phyloP scores from a whole-genome alignment of 2,113 vertebrate genomes.

The Serinus canaria region DNA sequence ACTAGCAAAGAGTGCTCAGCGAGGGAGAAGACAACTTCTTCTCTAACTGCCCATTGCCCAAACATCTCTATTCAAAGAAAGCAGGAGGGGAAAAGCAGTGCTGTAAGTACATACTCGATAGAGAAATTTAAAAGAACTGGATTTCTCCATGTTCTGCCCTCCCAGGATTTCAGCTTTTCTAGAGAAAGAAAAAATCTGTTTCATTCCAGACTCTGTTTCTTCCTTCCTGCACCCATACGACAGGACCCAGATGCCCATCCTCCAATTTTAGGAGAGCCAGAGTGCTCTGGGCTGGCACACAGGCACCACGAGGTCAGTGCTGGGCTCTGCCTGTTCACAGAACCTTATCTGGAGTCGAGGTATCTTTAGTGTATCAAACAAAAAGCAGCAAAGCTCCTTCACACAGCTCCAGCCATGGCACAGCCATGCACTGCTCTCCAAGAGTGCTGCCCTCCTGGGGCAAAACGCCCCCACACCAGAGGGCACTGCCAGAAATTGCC shows the following conservation, averaged over 20 bases:
- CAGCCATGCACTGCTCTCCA: neutral
- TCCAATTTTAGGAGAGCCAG: neutral
- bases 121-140: neutral
- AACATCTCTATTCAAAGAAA: neutral
- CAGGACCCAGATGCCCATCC: neutral
- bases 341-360: neutral
- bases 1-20: neutral
- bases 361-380: neutral
- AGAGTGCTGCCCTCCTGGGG: neutral
- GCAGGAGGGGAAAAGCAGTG: neutral
- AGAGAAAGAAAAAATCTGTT: neutral
- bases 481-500: neutral
- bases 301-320: neutral
- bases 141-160: neutral
- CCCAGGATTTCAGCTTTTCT: neutral
- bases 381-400: neutral
- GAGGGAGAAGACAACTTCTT: neutral
- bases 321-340: neutral
- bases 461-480: neutral
- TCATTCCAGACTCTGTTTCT: neutral
- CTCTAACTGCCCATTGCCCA: neutral
- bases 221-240: neutral
- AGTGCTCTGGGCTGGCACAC: neutral
- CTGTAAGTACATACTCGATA: neutral
- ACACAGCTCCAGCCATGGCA: accelerated